These are phyloP conservation scores for Solea senegalensis DNA, from an alignment of 2,113 vertebrate genomes.

Conservation along the genomic window DNA sequence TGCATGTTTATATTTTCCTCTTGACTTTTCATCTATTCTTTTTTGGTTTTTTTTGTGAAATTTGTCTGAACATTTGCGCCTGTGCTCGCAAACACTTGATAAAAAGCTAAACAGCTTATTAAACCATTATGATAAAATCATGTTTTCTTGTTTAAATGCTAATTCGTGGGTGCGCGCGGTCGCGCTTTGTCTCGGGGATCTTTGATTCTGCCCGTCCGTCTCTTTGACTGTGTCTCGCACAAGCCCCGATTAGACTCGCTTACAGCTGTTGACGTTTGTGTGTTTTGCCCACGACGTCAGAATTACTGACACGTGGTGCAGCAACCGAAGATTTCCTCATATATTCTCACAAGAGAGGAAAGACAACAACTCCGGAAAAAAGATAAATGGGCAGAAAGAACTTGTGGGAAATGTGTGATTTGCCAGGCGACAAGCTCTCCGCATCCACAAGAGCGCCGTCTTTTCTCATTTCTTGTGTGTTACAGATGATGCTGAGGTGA, in stretches of 20 bases:
- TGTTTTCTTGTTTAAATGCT: slow-evolving; percentile 64
- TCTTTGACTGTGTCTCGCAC: slow-evolving; percentile 12
- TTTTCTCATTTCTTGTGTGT: slow-evolving; percentile 40
- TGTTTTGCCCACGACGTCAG: slow-evolving; percentile 42
- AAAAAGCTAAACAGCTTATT: slow-evolving; percentile 60
- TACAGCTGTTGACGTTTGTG: neutral
- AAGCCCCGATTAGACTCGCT: slow-evolving; percentile 39
- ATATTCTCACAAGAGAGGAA: slow-evolving; percentile 27
- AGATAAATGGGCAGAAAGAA: slow-evolving; percentile 64
- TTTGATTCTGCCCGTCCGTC: slow-evolving; percentile 49
- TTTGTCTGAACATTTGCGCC: slow-evolving; percentile 23
- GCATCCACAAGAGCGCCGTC: slow-evolving; percentile 25
- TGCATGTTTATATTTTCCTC: slow-evolving; percentile 17
- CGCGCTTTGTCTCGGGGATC: slow-evolving; percentile 40
- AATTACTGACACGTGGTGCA: slow-evolving; percentile 13
- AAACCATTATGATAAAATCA: slow-evolving; percentile 48
- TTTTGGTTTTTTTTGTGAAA: too few relatives aligned
- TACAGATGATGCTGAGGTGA: slow-evolving; percentile 32
- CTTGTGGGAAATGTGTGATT: slow-evolving; percentile 47
- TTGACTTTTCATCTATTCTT: slow-evolving; percentile 21
- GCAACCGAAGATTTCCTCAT: slow-evolving; percentile 39
- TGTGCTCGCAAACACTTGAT: slow-evolving; percentile 48
- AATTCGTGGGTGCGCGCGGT: slow-evolving; percentile 49
- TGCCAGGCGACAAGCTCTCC: slow-evolving; percentile 14
- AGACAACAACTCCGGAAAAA: slow-evolving; percentile 47